A percentile compares a stretch with the other conserved stretches of the same genome.
These are phyloP conservation scores for Microcebus tavaratra DNA, from an alignment of 2,113 vertebrate species.

Conservation along the genomic window DNA sequence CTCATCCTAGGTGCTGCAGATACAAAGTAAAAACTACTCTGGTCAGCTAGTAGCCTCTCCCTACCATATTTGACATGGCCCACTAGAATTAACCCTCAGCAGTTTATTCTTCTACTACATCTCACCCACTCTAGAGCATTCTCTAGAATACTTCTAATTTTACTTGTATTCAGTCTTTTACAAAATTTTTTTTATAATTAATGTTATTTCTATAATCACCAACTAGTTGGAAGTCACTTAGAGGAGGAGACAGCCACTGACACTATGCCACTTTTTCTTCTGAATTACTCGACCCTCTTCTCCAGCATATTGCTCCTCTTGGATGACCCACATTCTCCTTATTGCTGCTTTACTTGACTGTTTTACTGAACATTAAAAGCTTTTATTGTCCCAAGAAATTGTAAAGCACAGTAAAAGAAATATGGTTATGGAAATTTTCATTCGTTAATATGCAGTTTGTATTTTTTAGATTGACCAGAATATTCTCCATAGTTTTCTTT, in stretches of 20 bases:
- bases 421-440: background rate
- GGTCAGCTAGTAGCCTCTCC: background rate
- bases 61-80: background rate
- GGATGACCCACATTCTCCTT: background rate
- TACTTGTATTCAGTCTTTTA: background rate
- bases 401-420: background rate
- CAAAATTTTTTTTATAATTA: background rate
- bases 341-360: background rate
- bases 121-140: background rate
- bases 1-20: background rate
- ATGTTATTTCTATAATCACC: background rate
- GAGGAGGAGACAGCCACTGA: background rate
- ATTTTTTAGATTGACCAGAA: background rate
- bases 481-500: background rate
- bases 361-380: slow-evolving; percentile 3
- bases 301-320: background rate
- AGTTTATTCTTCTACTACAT: background rate
- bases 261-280: accelerated
- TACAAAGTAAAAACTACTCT: background rate
- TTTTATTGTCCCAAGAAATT: slow-evolving; percentile 6
- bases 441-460: background rate
- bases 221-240: background rate
- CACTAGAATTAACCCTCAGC: too few species aligned
- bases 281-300: background rate
- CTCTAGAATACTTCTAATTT: background rate